Evolutionary conservation across 1,140 invertebrate genomes (phyloP), one percentile per base, ranked within the genome.

Genomic region (Saccostrea glomerata): DNA sequence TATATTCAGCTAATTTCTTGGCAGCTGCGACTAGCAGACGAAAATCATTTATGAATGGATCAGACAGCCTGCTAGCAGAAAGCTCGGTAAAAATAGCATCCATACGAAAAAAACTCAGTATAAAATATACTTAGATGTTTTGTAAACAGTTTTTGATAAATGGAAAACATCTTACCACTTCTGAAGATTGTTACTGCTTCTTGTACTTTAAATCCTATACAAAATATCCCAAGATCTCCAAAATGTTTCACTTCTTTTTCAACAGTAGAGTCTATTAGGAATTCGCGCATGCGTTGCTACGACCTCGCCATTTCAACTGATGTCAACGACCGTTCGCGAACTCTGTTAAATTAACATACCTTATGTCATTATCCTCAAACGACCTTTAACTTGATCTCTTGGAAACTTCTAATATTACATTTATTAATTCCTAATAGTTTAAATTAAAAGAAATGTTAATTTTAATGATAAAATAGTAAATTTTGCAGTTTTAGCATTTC

Each of bases 271-370:
- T 30, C 13, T 77, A 17, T 77, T 30, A 15, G 15, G 23, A 77
- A 77, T 77, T 77, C 25, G 70, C 70, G 70, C 70, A 77, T 77
- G 70, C 70, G 70, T 77, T 23, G 12, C 70, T 0, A 25, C 70
- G 70, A 77, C 70, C 70, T 73, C 70, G 70, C 30, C 70, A 36
- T 25, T 73, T 73, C 70, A 23, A 73, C 70, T 4, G 25, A 77
- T 77, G 70, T 77, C 70, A 77, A 77, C 30, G 70, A 9, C 70
- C 70, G 70, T 36, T 30, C 70, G 70, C 70, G 70, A 77, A 77
- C 70, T 77, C 30, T 30, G 70, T 25, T 77, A 30, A 77, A 77
- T 77, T 77, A 77, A 77, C 70, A 77, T 77, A 77, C 70, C 70
- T 77, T 30, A 36, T 77, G 70, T 77, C 70, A 77, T 77, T 77